Conservation (phyloP, 1,140 invertebrate species). For the Lamellibrachia luymesi region DNA sequence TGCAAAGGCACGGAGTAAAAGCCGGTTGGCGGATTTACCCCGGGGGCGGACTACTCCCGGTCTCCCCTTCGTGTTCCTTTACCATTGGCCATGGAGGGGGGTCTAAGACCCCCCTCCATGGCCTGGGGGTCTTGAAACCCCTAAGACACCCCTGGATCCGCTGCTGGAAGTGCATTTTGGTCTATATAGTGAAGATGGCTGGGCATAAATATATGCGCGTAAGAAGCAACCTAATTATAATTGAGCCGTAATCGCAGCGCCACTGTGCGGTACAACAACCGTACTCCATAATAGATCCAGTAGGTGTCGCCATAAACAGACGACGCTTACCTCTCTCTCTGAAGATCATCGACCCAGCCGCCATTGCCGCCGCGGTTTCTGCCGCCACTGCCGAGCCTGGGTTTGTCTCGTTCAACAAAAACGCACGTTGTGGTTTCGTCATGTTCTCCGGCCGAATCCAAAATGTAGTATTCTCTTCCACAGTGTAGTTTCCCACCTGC, state of each 20-base stretch:
- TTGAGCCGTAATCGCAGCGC: not conserved
- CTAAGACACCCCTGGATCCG: no score
- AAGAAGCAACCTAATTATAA: not conserved
- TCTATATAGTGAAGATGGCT: no score
- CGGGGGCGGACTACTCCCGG: no score
- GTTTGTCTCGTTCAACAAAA: constrained; percentile 62
- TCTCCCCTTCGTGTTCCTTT: no score
- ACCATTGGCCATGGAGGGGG: no score
- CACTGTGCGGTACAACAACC: not conserved
- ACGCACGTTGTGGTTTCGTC: constrained; percentile 64
- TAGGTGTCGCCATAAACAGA: not conserved
- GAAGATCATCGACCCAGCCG: constrained; percentile 61
- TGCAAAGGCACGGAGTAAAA: no score
- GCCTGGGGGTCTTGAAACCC: no score
- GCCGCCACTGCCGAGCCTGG: constrained; percentile 67
- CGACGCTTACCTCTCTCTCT: not conserved
- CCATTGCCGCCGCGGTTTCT: constrained; percentile 66
- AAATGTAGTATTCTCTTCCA: not conserved
- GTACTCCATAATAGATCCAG: not conserved
- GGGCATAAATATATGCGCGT: not conserved
- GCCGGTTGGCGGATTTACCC: no score
- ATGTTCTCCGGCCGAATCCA: constrained; percentile 60
- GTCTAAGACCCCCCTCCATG: no score
- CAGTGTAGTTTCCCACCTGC: not conserved
- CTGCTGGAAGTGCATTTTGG: no score